Evolutionary conservation across 2,113 vertebrate species (phyloP), one percentile per base, ranked within the genome.

Genomic region (Candoia aspera): DNA sequence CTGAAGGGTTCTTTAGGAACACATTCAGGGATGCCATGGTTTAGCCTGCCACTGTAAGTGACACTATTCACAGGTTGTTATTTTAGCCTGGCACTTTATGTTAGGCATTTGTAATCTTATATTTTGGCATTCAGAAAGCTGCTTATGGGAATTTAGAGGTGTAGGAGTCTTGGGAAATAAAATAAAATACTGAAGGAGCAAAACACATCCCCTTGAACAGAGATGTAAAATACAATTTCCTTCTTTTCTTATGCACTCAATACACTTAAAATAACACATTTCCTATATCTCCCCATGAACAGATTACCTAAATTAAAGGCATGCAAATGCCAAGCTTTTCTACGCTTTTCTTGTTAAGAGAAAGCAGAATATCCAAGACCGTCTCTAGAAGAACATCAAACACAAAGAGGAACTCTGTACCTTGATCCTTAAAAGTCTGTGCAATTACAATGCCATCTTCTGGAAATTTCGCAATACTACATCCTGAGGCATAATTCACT

Each of bases 401-500:
- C 1, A 26, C 90, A 0, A 2, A 37, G 1, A 87, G 57, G 54
- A 57, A 86, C 21, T 0, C 0, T 64, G 1, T 98, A 99, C 99
- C 99, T 99, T 99, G 99, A 97, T 99, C 99, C 94, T 99, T 99
- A 37, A 99, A 98, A 13, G 98, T 98, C 96, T 99, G 99, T 95
- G 98, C 98, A 62, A 99, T 98, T 92, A 99, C 98, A 10, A 99
- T 97, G 94, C 99, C 99, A 96, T 99, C 99, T 95, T 99, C 98
- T 94, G 99, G 99, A 95, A 99, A 99, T 10, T 97, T 98, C 0
- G 98, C 98, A 13, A 99, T 99, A 95, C 99, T 99, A 97, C 99
- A 99, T 12, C 99, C 99, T 0, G 99, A 99, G 0, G 99, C 99
- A 0, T 99, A 99, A 91, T 99, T 99, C 99, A 99, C 99, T 99